These are phyloP conservation scores for Ericerus pela DNA, from an alignment of 1,140 invertebrate species.

Conservation along the genomic window DNA sequence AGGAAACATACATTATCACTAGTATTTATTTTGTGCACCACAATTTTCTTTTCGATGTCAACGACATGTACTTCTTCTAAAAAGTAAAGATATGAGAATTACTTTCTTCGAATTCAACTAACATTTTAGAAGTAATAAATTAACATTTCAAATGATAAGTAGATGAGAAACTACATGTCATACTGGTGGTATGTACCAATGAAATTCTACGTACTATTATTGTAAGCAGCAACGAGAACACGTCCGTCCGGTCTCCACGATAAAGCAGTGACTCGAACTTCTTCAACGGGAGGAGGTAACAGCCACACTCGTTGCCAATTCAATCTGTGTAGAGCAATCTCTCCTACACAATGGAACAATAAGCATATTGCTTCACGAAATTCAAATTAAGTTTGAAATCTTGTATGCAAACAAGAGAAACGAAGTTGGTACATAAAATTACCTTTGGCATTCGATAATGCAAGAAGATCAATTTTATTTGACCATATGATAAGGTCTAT, in stretches of 20 bases:
- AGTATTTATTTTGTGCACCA: slow-evolving; percentile 50
- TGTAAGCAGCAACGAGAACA: slow-evolving; percentile 58
- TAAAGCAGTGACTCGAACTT: slow-evolving; percentile 46
- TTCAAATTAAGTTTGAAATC: too few species aligned
- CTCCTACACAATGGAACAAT: background rate
- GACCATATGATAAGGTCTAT: slow-evolving; percentile 46
- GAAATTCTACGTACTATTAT: slow-evolving; percentile 36
- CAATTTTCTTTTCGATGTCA: slow-evolving; percentile 76
- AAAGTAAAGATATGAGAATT: slow-evolving; percentile 12
- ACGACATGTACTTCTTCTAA: slow-evolving; percentile 46
- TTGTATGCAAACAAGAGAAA: too few species aligned
- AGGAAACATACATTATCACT: slow-evolving; percentile 37
- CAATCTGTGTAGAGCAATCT: slow-evolving; percentile 67
- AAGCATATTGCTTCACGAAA: too few species aligned
- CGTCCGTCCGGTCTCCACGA: slow-evolving; percentile 92
- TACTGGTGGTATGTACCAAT: too few species aligned
- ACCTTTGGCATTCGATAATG: slow-evolving; percentile 71
- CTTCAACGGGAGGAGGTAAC: slow-evolving; percentile 55
- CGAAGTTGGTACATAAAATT: slow-evolving; percentile 9
- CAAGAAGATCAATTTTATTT: slow-evolving; percentile 83
- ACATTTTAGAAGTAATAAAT: background rate
- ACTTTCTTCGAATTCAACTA: background rate
- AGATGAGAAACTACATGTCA: too few species aligned
- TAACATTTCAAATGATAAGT: too few species aligned
- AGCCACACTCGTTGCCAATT: slow-evolving; percentile 88